Evolutionary conservation across 1,140 invertebrate genomes (phyloP).

Genomic region (Drosophila bifasciata): DNA sequence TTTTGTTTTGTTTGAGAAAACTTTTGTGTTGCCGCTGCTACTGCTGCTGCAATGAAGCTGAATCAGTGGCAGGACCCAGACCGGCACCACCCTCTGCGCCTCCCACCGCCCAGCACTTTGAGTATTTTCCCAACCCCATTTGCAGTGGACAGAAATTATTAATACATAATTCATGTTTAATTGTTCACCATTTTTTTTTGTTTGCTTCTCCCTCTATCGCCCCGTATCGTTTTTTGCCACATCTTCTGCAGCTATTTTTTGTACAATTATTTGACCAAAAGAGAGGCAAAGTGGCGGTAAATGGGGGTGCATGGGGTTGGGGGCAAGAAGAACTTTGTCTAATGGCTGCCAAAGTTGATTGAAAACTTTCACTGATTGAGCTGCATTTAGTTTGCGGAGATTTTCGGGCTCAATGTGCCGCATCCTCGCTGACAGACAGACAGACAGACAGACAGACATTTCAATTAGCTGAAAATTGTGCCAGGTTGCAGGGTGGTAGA

Average conservation of each 20-base stretch:
- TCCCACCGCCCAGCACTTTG: background rate
- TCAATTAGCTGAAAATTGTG: constrained; percentile 75
- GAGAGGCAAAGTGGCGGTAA: background rate
- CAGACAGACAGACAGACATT: constrained; percentile 63
- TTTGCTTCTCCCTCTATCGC: constrained; percentile 15
- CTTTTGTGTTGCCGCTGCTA: constrained; percentile 44
- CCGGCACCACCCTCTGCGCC: background rate
- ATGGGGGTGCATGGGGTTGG: too few species aligned
- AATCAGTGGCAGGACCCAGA: constrained; percentile 15
- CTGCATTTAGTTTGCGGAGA: constrained; percentile 70
- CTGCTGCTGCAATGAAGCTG: constrained; percentile 18
- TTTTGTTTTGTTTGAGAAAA: constrained; percentile 68
- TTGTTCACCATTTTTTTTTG: constrained; percentile 61
- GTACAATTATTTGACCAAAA: constrained; percentile 7
- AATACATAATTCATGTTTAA: constrained; percentile 82
- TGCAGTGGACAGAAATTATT: constrained; percentile 67
- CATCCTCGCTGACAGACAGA: constrained; percentile 51
- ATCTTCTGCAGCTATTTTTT: constrained; percentile 31
- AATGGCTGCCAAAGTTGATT: constrained; percentile 59
- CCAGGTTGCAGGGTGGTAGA: constrained; percentile 43
- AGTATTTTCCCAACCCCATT: constrained; percentile 33
- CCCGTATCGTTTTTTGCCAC: constrained; percentile 25
- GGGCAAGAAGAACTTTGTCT: constrained; percentile 26
- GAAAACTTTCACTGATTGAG: constrained; percentile 79
- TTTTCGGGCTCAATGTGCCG: constrained; percentile 31